Evolutionary conservation across 1,140 invertebrate genomes (phyloP), one percentile per base, ranked within the genome.

Genomic region (Drosophila arawakana): DNA sequence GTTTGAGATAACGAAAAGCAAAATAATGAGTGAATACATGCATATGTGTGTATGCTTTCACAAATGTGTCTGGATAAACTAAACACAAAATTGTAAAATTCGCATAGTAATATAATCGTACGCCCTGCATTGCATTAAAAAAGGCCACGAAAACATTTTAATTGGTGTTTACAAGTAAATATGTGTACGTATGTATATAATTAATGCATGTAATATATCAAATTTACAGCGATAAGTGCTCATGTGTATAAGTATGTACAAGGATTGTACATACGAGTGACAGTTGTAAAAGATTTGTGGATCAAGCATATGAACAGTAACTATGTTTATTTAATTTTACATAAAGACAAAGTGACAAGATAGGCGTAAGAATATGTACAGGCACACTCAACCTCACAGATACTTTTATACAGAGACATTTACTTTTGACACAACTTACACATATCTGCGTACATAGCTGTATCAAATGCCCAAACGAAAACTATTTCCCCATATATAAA

Each of bases 31-130:
- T 57, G 54, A 39, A 57, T 59, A 59, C 41, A 46, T 46, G 34
- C 41, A 34, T 59, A 34, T 59, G 57, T 59, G 34, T 59, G 25
- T 59, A 46, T 59, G 57, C 41, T 41, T 35, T 15, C 54, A 57
- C 57, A 46, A 44, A 25, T 59, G 41, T 59, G 57, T 54, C 50
- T 54, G 50, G 50, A 54, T 54, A 54, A 54, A 54, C 50, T 54
- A 54, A 54, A 54, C 34, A 8, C 3, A 54, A 54, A 15, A 10
- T 57, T 10, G 25, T 41, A 57, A 57, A 57, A 57, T 21, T 37
- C 3, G 15, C 50, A 8, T 37, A 34, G 7, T 35, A 52, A 35
- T 52, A 35, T 8, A 15, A 54, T 2, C 13, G 34, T 25, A 15
- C 50, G n/a, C 13, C 25, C 6, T 35, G 7, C 35, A 37, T 35